Base-by-base conservation (phyloP, 2,113 vertebrate genomes). In the Rattus rattus region DNA sequence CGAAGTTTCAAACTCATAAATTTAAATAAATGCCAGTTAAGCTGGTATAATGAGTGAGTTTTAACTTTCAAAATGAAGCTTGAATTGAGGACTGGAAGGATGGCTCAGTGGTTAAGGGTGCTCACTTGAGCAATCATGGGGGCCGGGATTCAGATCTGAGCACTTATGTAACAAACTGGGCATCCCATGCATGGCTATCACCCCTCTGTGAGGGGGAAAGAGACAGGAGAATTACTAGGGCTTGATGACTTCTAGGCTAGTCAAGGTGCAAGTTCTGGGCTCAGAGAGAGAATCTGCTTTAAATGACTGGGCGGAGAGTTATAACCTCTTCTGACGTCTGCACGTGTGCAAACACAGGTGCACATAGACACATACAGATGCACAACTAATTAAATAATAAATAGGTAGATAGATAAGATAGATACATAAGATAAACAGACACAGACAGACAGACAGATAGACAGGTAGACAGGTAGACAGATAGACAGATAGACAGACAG, bases 1-100 rank as follows among this genome's bases (percentile, higher is more conserved):
- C 70, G 13, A 12, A 79, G n/a, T 84, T 88, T 39, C 88, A 67
- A 84, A 7, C 24, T 94, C 67, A 70, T 33, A 67, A 39, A 75
- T 80, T 96, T 90, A 88, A 67, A 47, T 80, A 92, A 95, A 63
- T 65, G 2, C 2, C 90, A 54, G 19, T 67, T 73, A 96, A 90
- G n/a, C 0, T 17, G 65, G 90, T 36, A 56, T 56, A 96, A 86
- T 77, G 30, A 83, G 24, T 89, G 30, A 88, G 24, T 90, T 90
- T 39, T 86, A 43, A 52, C 77, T 93, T 93, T 85, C 33, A 65
- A 83, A 86, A n/a, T 52, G 52, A 70, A 70, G 30, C 61, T 67
- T 86, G 30, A 49, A 47, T 86, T 20, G 43, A 49, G 39, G 59
- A 24, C 28, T 49, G 61, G 61, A 67, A 43, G 33, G 61, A 49